Conservation (phyloP, 2,797 vertebrate species). For the Rhabdophis nuchalis region DNA sequence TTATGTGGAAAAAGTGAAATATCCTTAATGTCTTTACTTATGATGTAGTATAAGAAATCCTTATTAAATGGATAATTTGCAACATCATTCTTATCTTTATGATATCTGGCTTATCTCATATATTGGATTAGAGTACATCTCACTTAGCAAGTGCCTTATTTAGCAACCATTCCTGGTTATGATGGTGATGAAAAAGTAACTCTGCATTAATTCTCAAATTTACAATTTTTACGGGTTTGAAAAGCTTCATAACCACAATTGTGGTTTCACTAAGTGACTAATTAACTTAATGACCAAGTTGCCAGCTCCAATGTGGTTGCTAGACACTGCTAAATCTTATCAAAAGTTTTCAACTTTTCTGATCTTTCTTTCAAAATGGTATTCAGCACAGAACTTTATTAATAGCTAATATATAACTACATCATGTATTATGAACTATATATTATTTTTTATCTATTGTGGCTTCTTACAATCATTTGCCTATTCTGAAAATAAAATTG, state of each 20-base stretch:
- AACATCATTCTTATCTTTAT: neutral
- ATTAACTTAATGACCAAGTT: neutral
- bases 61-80: conserved; percentile 25
- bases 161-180: neutral
- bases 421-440: neutral
- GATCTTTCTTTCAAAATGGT: neutral
- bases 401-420: neutral
- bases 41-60: neutral
- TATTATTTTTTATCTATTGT: neutral
- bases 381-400: neutral
- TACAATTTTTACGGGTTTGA: neutral
- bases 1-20: neutral
- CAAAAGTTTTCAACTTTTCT: neutral
- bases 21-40: conserved; percentile 26
- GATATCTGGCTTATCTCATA: neutral
- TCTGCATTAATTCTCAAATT: neutral
- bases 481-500: neutral
- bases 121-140: neutral
- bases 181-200: neutral
- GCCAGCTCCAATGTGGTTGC: neutral
- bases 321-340: neutral
- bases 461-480: neutral
- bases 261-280: neutral
- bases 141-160: neutral
- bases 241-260: neutral